These are phyloP conservation scores for Sciurus carolinensis DNA, from an alignment of 2,797 vertebrate genomes.

Conservation along the genomic window DNA sequence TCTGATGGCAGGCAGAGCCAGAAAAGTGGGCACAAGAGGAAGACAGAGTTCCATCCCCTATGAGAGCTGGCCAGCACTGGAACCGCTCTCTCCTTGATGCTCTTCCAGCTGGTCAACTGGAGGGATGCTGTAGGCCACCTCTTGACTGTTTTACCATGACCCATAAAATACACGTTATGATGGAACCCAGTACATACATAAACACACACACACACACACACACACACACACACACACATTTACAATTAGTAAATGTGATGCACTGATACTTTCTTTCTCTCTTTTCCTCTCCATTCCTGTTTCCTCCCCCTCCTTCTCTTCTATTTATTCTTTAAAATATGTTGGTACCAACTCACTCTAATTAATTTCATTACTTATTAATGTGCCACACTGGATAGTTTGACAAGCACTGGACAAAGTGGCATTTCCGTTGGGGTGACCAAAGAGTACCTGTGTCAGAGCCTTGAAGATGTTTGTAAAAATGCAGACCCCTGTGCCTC, in stretches of 20 bases:
- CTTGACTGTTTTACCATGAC: background rate
- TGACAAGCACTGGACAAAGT: background rate
- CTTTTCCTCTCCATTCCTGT: background rate
- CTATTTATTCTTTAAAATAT: background rate
- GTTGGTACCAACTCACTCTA: background rate
- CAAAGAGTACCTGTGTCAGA: background rate
- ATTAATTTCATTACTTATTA: background rate
- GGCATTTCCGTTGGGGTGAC: background rate
- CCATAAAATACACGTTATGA: background rate
- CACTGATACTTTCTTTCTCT: background rate
- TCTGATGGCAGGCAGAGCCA: background rate
- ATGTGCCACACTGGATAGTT: background rate
- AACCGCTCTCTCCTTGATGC: background rate
- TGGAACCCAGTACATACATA: background rate
- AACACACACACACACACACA: too few species aligned
- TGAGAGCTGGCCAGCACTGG: background rate
- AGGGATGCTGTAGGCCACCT: background rate
- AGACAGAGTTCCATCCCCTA: rapidly evolving
- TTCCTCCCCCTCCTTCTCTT: background rate
- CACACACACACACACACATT: background rate
- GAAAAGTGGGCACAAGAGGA: background rate
- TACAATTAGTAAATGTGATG: background rate
- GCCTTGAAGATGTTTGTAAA: background rate
- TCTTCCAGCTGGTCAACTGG: background rate
- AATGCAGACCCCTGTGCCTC: background rate